Base-by-base conservation (phyloP, 2,797 vertebrate genomes). In the Buceros bicornis region DNA sequence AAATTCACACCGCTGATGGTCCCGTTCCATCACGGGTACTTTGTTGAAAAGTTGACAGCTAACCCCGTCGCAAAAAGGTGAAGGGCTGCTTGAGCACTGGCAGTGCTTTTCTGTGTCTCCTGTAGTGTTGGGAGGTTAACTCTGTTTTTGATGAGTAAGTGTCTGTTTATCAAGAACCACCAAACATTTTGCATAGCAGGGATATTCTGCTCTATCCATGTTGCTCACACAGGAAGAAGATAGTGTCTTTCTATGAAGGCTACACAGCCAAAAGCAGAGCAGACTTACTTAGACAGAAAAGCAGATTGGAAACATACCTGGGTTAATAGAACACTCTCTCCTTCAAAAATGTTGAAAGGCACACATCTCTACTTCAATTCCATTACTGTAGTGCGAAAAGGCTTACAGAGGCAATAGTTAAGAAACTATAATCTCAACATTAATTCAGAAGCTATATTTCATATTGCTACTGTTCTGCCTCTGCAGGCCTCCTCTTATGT, bases 391-490 rank as follows among this genome's bases (percentile, higher is more conserved):
- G 67, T 2, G 16, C 92, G 42, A 86, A 82, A 84, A 58, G 16
- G 7, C 35, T 96, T 74, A 37, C 29, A 51, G 33, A 64, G 54
- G 40, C 8, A 62, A 35, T 40, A n/a, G 56, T 51, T 92, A 71
- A 70, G 58, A 96, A 93, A 42, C 17, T 73, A 65, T 73, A 87
- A 95, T 89, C 35, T 88, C 60, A 33, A 37, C 58, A 69, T 69
- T 83, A 90, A 94, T 91, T 35, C 14, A 87, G 90, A 92, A 89
- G 31, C 10, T 70, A 71, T 80, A 90, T 78, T 70, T 71, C 61
- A 69, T 95, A 90, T 69, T 69, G 37, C 87, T 96, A 90, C 85
- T 71, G 60, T 95, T 93, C 87, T 50, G 29, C 48, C 83, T 90
- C 66, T 72, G 40, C 58, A 87, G 74, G 50, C 40, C 94, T 88